Conservation (phyloP, 2,888 invertebrate genomes). For the Agrochola lota region DNA sequence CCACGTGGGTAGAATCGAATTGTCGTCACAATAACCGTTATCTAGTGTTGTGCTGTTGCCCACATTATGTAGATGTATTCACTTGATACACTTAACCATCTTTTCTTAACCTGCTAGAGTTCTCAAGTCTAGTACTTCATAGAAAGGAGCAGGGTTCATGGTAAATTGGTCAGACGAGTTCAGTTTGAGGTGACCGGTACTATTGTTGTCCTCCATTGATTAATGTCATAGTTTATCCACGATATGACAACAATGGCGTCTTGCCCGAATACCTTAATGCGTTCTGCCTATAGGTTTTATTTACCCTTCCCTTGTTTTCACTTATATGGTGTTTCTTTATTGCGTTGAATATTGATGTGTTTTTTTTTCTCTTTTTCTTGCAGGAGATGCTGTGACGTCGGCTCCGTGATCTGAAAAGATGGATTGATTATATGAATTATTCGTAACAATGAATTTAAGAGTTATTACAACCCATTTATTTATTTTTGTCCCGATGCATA, state of each 20-base stretch:
- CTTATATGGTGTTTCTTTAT: slow-evolving; percentile 80
- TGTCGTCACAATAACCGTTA: slow-evolving; percentile 84
- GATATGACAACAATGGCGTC: slow-evolving; percentile 89
- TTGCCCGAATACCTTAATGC: slow-evolving; percentile 87
- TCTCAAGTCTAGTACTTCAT: slow-evolving; percentile 19
- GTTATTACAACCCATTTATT: slow-evolving; percentile 35
- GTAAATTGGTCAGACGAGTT: slow-evolving; percentile 73
- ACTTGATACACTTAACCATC: slow-evolving; percentile 75
- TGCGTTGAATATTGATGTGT: slow-evolving; percentile 57
- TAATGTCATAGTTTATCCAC: slow-evolving; percentile 89
- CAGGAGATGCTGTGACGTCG: slow-evolving; percentile 66
- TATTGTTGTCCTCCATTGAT: slow-evolving; percentile 87
- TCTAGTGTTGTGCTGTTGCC: slow-evolving; percentile 75
- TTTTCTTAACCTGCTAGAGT: slow-evolving; percentile 66
- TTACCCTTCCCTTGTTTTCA: slow-evolving; percentile 78
- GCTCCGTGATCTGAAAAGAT: slow-evolving; percentile 49
- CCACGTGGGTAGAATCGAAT: slow-evolving; percentile 76
- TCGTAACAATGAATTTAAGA: slow-evolving; percentile 31
- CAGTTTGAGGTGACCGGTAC: slow-evolving; percentile 84
- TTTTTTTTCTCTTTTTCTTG: slow-evolving; percentile 67
- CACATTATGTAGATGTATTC: slow-evolving; percentile 82
- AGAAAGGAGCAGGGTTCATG: slow-evolving; percentile 66
- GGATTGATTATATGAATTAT: slow-evolving; percentile 49
- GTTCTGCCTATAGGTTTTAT: slow-evolving; percentile 85
- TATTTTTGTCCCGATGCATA: slow-evolving; percentile 23